Evolutionary conservation across 2,113 vertebrate species (phyloP).

Genomic region (Cheirogaleus medius): DNA sequence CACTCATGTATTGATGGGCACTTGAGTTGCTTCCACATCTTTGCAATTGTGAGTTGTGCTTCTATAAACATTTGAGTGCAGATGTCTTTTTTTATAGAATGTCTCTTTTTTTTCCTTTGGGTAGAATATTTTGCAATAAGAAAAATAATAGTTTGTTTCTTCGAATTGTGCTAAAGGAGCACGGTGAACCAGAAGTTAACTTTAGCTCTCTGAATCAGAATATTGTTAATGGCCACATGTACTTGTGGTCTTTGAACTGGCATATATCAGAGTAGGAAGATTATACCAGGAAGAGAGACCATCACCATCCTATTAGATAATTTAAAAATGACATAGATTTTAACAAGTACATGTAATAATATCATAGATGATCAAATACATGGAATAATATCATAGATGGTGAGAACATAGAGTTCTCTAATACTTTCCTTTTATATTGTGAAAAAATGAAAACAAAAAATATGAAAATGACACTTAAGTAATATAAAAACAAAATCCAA

Average conservation of each 20-base stretch:
- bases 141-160: not conserved
- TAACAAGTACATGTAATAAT: not conserved
- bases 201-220: not conserved
- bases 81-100: too few relatives aligned
- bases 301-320: not conserved
- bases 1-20: too few relatives aligned
- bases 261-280: not conserved
- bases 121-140: not conserved
- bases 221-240: not conserved
- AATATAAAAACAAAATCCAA: not conserved
- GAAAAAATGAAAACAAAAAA: not conserved
- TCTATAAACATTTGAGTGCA: too few relatives aligned
- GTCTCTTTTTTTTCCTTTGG: too few relatives aligned
- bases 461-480: not conserved
- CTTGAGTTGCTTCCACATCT: too few relatives aligned
- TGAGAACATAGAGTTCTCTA: not conserved
- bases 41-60: too few relatives aligned
- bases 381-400: not conserved
- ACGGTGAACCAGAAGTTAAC: not conserved
- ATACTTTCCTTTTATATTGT: not conserved
- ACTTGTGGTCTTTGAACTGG: not conserved
- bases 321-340: not conserved
- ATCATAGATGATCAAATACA: not conserved
- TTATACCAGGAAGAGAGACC: not conserved
- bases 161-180: not conserved